Conservation (phyloP, 2,888 invertebrate genomes). For the Cheilosia impressa region DNA sequence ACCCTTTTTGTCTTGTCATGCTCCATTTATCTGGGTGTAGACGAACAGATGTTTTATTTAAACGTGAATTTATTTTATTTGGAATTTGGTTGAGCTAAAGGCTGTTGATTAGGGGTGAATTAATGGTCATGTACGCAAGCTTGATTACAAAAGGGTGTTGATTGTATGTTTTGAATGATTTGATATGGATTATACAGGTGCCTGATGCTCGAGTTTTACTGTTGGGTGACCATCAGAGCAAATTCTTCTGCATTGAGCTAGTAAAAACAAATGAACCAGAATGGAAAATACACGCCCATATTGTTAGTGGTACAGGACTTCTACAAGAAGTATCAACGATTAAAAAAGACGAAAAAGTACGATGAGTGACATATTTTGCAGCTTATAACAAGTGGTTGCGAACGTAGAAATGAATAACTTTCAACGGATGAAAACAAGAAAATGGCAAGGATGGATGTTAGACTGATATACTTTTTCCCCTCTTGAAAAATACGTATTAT, state of each 20-base stretch:
- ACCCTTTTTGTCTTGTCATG: slow-evolving; percentile 82
- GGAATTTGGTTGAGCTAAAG: slow-evolving; percentile 74
- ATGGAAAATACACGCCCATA: background rate
- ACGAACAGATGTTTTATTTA: slow-evolving; percentile 84
- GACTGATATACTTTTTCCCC: no score
- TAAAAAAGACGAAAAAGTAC: no score
- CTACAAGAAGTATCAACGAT: no score
- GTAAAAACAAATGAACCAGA: background rate
- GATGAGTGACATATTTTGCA: background rate
- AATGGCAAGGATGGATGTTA: no score
- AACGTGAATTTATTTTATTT: slow-evolving; percentile 82
- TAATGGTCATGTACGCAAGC: slow-evolving; percentile 82
- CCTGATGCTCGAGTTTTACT: slow-evolving; percentile 36
- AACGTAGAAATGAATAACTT: no score
- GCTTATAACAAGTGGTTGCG: no score
- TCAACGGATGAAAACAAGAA: no score
- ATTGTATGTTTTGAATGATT: slow-evolving; percentile 72
- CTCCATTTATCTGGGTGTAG: slow-evolving; percentile 84
- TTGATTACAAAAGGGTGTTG: slow-evolving; percentile 75
- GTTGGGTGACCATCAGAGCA: slow-evolving; percentile 11
- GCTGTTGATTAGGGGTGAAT: slow-evolving; percentile 83
- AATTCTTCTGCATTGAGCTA: slow-evolving; percentile 4
- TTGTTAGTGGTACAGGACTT: no score
- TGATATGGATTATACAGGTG: slow-evolving; percentile 75
- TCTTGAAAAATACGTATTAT: no score